Conservation (phyloP, 2,888 invertebrate genomes). For the Cryptocheilus praepositus region DNA sequence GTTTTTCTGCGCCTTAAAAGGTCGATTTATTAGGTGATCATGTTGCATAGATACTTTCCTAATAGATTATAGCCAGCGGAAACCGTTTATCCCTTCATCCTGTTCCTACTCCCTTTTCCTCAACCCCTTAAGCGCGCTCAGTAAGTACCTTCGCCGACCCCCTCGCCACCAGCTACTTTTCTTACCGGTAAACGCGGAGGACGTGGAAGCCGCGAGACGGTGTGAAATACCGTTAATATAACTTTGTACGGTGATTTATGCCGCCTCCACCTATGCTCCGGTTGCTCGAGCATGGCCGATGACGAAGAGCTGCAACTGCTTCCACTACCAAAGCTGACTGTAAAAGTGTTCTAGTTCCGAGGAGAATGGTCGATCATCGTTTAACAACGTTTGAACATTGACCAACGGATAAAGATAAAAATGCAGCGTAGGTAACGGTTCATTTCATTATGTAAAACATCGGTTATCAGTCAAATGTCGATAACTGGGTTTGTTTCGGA, state of each 20-base stretch:
- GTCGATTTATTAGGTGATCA: no score
- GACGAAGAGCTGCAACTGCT: neutral
- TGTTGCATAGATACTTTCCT: no score
- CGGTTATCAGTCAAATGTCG: no score
- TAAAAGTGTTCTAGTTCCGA: neutral
- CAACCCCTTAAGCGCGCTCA: constrained; percentile 2
- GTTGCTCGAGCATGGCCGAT: neutral
- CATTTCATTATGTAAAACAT: no score
- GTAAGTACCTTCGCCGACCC: neutral
- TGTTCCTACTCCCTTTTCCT: neutral
- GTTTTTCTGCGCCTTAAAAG: no score
- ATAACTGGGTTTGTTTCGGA: no score
- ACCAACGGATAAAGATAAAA: no score
- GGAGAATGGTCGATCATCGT: neutral
- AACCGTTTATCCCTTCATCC: neutral
- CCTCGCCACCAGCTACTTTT: constrained; percentile 27
- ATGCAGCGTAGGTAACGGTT: no score
- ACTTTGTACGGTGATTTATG: constrained; percentile 65
- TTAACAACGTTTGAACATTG: neutral
- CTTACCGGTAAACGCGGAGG: constrained; percentile 25
- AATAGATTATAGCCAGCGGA: no score
- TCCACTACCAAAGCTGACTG: neutral
- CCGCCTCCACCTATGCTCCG: constrained; percentile 18
- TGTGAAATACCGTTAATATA: constrained; percentile 68
- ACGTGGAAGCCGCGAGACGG: constrained; percentile 35